Conservation (phyloP, 2,113 vertebrate species). For the Chamaea fasciata region DNA sequence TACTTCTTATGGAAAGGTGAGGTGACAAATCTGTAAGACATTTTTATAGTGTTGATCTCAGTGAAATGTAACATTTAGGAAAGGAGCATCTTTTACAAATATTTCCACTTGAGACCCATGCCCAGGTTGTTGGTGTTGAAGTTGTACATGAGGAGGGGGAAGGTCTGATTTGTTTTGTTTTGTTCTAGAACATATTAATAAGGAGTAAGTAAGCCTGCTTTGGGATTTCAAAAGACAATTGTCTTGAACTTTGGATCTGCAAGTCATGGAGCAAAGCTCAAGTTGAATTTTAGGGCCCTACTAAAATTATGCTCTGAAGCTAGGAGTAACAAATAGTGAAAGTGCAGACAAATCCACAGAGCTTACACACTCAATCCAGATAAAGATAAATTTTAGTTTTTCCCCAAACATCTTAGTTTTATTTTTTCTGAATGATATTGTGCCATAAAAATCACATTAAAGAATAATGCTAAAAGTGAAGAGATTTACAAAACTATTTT, state of each 20-base stretch:
- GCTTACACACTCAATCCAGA: neutral
- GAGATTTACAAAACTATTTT: neutral
- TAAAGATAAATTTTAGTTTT: neutral
- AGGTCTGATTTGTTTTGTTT: neutral
- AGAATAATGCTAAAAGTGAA: neutral
- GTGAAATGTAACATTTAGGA: neutral
- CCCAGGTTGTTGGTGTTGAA: neutral
- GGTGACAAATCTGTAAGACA: neutral
- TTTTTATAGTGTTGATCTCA: neutral
- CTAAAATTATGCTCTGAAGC: neutral
- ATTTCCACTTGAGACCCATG: neutral
- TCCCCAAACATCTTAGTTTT: neutral
- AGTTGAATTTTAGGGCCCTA: neutral
- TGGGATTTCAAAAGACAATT: neutral
- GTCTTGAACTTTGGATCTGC: neutral
- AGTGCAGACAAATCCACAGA: neutral
- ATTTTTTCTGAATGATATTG: neutral
- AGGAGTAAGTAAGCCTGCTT: neutral
- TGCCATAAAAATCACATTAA: neutral
- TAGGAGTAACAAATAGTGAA: neutral
- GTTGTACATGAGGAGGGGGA: neutral
- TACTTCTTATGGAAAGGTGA: neutral
- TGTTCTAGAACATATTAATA: neutral
- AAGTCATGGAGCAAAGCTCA: neutral
- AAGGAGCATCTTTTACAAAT: neutral